phyloP scores from a whole-genome alignment of 1,140 invertebrate genomes.

The Pinna nobilis region DNA sequence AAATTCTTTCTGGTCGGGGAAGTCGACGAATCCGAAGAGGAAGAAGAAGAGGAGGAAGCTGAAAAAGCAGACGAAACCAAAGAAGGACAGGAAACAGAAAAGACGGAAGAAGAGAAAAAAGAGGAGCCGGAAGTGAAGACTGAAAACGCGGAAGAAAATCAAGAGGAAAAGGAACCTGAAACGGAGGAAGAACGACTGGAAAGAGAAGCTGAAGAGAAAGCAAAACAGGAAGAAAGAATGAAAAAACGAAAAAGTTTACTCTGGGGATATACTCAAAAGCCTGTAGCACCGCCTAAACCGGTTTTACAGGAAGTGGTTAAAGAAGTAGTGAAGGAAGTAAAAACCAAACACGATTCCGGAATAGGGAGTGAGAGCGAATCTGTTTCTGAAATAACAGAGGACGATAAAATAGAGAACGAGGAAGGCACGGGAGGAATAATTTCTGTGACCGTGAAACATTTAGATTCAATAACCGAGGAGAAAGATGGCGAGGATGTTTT shows the following conservation, averaged over 20 bases:
- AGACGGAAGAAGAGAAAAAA: conserved; percentile 25
- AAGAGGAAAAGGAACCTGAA: conserved; percentile 16
- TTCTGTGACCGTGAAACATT: conserved; percentile 34
- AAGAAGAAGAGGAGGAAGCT: conserved; percentile 9
- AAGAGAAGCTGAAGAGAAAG: conserved; percentile 16
- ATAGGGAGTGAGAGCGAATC: conserved; percentile 5
- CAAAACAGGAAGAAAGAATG: conserved; percentile 1
- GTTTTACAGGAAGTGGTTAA: not conserved
- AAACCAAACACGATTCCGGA: not conserved
- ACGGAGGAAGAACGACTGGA: not conserved
- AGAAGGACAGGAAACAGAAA: not conserved
- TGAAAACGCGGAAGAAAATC: conserved; percentile 18
- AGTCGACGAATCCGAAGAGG: conserved; percentile 13
- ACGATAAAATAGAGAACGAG: not conserved
- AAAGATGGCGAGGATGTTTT: conserved; percentile 5
- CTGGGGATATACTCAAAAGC: not conserved
- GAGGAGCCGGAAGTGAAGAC: conserved; percentile 14
- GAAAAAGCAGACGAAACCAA: conserved; percentile 1
- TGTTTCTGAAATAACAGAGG: not conserved
- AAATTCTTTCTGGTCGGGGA: conserved; percentile 32
- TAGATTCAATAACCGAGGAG: conserved; percentile 28
- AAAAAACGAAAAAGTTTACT: not conserved
- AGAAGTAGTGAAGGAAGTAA: not conserved
- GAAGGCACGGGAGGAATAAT: conserved; percentile 19
- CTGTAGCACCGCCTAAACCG: too few relatives aligned